A percentile compares a stretch with the other conserved stretches of the same genome.
These are phyloP conservation scores for Periophthalmus magnuspinnatus DNA, from an alignment of 2,797 vertebrate species.

Conservation along the genomic window DNA sequence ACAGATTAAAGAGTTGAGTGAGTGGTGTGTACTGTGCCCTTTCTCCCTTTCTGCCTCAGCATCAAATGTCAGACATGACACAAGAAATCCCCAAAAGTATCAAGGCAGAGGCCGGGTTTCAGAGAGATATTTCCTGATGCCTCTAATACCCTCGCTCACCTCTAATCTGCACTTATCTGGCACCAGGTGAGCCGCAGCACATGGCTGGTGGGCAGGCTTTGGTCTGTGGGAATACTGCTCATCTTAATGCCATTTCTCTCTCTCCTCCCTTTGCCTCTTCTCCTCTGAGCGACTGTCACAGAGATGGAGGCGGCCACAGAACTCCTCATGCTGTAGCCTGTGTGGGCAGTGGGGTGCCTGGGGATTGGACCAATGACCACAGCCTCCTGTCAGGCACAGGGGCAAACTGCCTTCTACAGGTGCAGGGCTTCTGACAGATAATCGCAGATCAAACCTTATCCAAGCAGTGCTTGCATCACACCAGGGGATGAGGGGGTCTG, in stretches of 20 bases:
- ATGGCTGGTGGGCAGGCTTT: constrained; percentile 74
- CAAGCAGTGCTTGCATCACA: constrained; percentile 38
- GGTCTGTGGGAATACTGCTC: constrained; percentile 70
- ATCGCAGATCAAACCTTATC: constrained; percentile 65
- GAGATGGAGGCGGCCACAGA: constrained; percentile 55
- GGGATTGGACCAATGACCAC: constrained; percentile 61
- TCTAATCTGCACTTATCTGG: constrained; percentile 76
- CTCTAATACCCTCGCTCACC: constrained; percentile 62
- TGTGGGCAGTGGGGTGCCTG: constrained; percentile 62
- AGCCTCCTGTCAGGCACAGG: constrained; percentile 49
- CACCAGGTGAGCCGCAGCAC: constrained; percentile 70
- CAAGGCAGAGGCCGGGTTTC: constrained; percentile 58
- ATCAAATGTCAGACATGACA: constrained; percentile 62
- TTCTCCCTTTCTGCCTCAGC: constrained; percentile 50
- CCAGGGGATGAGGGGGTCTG: constrained; percentile 17
- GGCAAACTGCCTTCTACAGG: constrained; percentile 57
- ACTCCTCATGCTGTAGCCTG: constrained; percentile 45
- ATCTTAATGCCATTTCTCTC: constrained; percentile 63
- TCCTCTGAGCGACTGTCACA: constrained; percentile 66
- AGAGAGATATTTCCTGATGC: constrained; percentile 54
- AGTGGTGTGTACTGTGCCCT: constrained; percentile 36
- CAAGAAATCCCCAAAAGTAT: constrained; percentile 64
- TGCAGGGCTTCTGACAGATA: constrained; percentile 71
- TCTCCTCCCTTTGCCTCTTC: constrained; percentile 47
- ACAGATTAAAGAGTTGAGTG: constrained; percentile 29